Evolutionary conservation across 2,888 invertebrate species (phyloP).

Genomic region (Spisula subtruncata): DNA sequence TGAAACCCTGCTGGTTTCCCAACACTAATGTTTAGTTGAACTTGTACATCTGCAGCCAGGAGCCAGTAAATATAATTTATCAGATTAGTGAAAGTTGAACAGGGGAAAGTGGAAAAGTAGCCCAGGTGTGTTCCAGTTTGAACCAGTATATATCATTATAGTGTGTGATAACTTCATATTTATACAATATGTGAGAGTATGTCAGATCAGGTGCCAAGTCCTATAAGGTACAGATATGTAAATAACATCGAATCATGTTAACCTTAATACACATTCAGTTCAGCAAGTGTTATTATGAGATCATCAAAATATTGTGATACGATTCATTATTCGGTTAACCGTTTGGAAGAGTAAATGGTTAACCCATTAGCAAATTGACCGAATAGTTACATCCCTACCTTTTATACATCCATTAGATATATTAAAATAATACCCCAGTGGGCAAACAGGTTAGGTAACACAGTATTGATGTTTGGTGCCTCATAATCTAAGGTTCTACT

Average conservation of each 20-base stretch:
- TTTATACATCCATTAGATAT: too few relatives aligned
- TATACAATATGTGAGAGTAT: constrained; percentile 16
- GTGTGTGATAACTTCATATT: neutral
- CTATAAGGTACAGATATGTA: neutral
- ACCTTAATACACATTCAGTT: neutral
- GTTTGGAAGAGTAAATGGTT: too few relatives aligned
- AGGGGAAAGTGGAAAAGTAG: neutral
- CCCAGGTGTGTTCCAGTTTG: constrained; percentile 13
- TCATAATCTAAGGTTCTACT: neutral
- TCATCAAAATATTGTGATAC: neutral
- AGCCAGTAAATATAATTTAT: neutral
- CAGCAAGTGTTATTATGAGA: neutral
- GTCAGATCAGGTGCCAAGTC: neutral
- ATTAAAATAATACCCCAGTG: neutral
- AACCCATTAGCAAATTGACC: too few relatives aligned
- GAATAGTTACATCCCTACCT: too few relatives aligned
- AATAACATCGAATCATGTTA: neutral
- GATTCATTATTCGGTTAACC: too few relatives aligned
- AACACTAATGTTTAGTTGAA: neutral
- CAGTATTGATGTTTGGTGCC: neutral
- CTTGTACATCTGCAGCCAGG: neutral
- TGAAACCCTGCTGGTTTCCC: neutral
- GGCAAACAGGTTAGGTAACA: neutral
- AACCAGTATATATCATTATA: neutral
- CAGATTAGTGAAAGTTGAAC: neutral